Base-by-base conservation (phyloP, 2,113 vertebrate genomes). In the Tenrec ecaudatus region DNA sequence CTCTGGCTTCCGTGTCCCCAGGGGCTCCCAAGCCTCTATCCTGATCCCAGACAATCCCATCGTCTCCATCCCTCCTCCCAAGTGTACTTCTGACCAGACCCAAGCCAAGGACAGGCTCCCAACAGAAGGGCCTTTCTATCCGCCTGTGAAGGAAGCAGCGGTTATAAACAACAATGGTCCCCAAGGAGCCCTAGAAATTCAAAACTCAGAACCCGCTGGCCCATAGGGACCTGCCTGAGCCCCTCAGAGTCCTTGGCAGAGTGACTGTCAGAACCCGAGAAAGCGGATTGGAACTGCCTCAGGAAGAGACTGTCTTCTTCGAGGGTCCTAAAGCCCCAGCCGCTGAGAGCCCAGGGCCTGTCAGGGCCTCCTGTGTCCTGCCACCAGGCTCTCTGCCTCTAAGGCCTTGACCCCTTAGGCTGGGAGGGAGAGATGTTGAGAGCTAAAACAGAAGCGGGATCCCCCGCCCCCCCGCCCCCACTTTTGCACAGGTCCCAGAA, bases 81-180 rank as follows among this genome's bases (percentile, higher is more conserved):
- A 29, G 80, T 20, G 29, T 20, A 20, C 20, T 11, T 19, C 86
- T 23, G 38, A 40, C 47, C 60, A 6, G 78, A 58, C 87, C 85
- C 91, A 93, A 58, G 53, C 62, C 78, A 82, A 36, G 3, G 25
- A 89, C 76, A 29, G 66, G 89, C n/a, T 82, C 9, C 20, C 62
- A 93, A 95, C 94, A 93, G 89, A 97, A 82, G 86, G 60, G 40
- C 58, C 64, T 91, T 95, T 95, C 58, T 75, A 31, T 79, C 43
- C 75, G 29, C 78, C 82, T 23, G 78, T 36, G 82, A 68, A 83
- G 80, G 94, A 95, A 86, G 9, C 69, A 66, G 25, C 62, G 53
- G 33, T 62, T 76, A 19, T 81, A 82, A 85, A 38, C 66, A 82
- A 91, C 85, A 89, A 12, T 0, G 7, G 6, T 16, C 43, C 68